Conservation (phyloP, 2,888 invertebrate species). For the Zygogramma bicolorata region DNA sequence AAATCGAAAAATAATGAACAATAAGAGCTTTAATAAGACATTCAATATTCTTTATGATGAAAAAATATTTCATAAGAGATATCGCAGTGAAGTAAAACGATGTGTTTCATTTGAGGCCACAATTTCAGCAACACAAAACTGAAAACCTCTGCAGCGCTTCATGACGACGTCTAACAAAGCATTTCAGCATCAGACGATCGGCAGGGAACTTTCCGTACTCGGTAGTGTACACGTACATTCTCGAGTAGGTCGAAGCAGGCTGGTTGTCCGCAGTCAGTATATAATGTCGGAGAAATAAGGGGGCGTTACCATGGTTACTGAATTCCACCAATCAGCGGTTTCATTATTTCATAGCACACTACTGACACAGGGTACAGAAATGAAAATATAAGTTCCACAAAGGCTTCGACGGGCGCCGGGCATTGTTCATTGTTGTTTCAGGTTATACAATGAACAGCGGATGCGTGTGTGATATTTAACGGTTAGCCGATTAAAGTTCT, state of each 20-base stretch:
- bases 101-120: background rate
- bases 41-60: no score
- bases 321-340: slow-evolving; percentile 66
- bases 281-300: slow-evolving; percentile 50
- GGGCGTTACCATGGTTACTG: slow-evolving; percentile 66
- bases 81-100: no score
- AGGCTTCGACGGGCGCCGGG: slow-evolving; percentile 26
- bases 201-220: background rate
- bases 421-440: background rate
- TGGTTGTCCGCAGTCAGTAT: slow-evolving; percentile 31
- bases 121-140: background rate
- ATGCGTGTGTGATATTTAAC: background rate
- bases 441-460: background rate
- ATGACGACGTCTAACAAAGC: background rate
- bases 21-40: no score
- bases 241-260: background rate
- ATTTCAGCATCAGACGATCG: background rate
- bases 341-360: slow-evolving; percentile 63
- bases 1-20: no score
- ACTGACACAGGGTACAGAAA: slow-evolving; percentile 50
- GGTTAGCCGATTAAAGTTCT: no score
- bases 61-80: no score
- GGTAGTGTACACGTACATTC: background rate
- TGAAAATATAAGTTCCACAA: slow-evolving; percentile 54
- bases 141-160: background rate